Evolutionary conservation across 2,888 invertebrate species (phyloP).

Genomic region (Agapostemon virescens): DNA sequence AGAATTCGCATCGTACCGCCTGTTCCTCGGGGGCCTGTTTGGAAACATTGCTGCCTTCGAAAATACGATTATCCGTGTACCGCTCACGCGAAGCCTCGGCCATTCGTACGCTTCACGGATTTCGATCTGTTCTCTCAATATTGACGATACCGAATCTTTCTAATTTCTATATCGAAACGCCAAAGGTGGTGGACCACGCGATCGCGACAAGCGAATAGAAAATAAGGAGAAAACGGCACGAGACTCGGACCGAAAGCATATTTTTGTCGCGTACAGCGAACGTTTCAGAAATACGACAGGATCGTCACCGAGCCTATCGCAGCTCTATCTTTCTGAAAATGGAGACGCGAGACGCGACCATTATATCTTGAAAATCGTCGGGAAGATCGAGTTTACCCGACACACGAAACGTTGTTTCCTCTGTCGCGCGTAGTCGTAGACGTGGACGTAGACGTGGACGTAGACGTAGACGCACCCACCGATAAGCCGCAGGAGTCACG

Average conservation of each 20-base stretch:
- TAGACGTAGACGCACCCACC: constrained; percentile 36
- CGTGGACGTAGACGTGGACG: constrained; percentile 32
- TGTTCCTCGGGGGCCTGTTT: constrained; percentile 65
- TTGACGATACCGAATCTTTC: too few relatives aligned
- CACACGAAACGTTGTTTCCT: constrained; percentile 73
- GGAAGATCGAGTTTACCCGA: constrained; percentile 68
- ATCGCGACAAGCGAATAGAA: not conserved
- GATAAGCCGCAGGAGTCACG: constrained; percentile 20
- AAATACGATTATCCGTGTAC: constrained; percentile 70
- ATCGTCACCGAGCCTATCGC: not conserved
- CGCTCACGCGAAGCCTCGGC: constrained; percentile 64
- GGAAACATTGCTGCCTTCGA: constrained; percentile 72
- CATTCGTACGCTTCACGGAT: constrained; percentile 56
- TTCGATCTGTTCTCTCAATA: constrained; percentile 68
- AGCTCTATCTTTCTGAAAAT: constrained; percentile 52
- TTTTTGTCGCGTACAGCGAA: not conserved
- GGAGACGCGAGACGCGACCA: constrained; percentile 68
- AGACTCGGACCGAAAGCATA: not conserved
- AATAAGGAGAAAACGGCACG: not conserved
- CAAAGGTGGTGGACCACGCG: not conserved
- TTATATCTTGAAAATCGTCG: constrained; percentile 69
- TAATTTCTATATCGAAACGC: not conserved
- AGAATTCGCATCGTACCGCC: constrained; percentile 67
- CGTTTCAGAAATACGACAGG: not conserved
- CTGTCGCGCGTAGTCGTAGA: constrained; percentile 36